Percentiles rank a stretch among this genome's conserved stretches.
phyloP scores from a whole-genome alignment of 1,140 invertebrate species.

The Copidosoma floridanum region DNA sequence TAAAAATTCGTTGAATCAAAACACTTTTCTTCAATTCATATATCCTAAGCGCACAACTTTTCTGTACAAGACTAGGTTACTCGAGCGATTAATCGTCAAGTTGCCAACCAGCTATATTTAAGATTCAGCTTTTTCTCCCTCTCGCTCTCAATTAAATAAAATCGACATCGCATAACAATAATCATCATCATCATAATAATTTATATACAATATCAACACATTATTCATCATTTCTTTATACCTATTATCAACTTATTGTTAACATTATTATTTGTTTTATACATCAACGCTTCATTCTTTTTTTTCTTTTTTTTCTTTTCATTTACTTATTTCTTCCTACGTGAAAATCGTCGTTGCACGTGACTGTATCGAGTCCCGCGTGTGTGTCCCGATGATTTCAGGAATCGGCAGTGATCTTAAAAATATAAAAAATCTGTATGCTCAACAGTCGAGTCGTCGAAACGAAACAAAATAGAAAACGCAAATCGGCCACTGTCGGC shows the following conservation, averaged over 20 bases:
- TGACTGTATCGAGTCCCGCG: conserved; percentile 11
- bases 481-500: no score
- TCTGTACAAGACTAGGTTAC: conserved; percentile 56
- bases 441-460: no score
- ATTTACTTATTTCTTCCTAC: no score
- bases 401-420: conserved; percentile 8
- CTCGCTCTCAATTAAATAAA: conserved; percentile 42
- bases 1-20: no score
- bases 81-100: conserved; percentile 43
- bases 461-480: background rate
- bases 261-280: conserved; percentile 11
- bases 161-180: conserved; percentile 44
- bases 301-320: no score
- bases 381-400: background rate
- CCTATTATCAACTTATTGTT: conserved; percentile 18
- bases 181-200: no score
- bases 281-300: conserved; percentile 12
- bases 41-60: conserved; percentile 40
- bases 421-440: background rate
- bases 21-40: conserved; percentile 25
- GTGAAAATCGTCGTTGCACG: no score
- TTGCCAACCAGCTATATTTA: conserved; percentile 23
- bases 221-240: conserved; percentile 50
- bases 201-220: conserved; percentile 56
- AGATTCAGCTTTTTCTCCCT: conserved; percentile 21